Percentiles rank a stretch among this genome's conserved stretches.
Conservation (phyloP, 2,797 vertebrate genomes). For the Antrozous pallidus region DNA sequence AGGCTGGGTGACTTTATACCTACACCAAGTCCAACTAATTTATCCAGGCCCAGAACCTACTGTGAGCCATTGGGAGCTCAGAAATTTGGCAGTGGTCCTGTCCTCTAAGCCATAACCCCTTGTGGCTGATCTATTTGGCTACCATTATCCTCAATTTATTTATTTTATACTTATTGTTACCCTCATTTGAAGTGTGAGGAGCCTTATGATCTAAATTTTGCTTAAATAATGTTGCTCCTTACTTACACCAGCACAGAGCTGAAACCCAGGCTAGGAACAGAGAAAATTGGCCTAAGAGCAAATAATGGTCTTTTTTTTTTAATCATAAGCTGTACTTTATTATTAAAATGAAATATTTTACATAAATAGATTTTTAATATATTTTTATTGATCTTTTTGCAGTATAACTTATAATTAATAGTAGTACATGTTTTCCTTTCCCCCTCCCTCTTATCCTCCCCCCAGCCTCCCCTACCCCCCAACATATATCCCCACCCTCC, state of each 20-base stretch:
- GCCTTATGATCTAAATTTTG: background rate
- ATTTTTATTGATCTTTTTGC: no score
- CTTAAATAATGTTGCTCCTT: background rate
- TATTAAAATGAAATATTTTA: no score
- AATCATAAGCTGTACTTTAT: no score
- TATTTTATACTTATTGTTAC: background rate
- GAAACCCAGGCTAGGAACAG: background rate
- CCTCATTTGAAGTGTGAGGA: background rate
- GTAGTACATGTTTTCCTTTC: no score
- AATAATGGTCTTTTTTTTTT: no score
- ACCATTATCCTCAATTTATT: background rate
- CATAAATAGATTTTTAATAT: no score
- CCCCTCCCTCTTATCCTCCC: no score
- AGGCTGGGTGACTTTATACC: background rate
- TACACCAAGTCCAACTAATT: background rate
- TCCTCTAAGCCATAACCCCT: background rate
- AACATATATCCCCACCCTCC: no score
- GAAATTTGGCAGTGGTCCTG: background rate
- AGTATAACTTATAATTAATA: no score
- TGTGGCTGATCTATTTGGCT: background rate
- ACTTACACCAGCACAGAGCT: background rate
- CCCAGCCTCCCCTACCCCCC: no score
- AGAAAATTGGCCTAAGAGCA: conserved; percentile 22
- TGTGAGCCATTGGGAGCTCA: background rate
- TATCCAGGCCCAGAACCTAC: background rate